Base-by-base conservation (phyloP, 2,797 vertebrate species). In the Gephyroberyx darwinii region DNA sequence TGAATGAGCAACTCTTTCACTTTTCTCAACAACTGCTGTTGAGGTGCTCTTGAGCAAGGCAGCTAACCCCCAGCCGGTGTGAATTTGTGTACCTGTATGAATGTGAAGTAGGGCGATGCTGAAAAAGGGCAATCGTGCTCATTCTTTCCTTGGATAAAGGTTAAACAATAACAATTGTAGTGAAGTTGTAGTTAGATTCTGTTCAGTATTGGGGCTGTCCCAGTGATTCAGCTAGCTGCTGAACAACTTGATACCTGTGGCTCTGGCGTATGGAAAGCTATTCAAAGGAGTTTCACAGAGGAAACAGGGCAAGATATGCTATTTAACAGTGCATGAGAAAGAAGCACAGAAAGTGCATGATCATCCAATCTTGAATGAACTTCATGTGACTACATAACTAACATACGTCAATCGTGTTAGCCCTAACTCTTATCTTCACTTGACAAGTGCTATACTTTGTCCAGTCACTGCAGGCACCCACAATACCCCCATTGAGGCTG, bases 131-230 rank as follows among this genome's bases (percentile, higher is more conserved):
- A 9, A 39, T 39, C 37, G 7, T 39, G 5, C 17, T 1, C 2
- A 5, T 58, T 33, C 41, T 53, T 20, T 61, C 66, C 26, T 63
- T 39, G 37, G 37, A 39, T 9, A 39, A 39, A 39, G 12, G 35
- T 58, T 57, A 45, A 39, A 39, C 45, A 35, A 10, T 45, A 30
- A 52, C 43, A 5, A 43, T 58, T 8, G 2, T 48, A 31, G 20
- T 55, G 19, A 35, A 19, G 39, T 63, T 71, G 45, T 66, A 37
- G 22, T 57, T 41, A n/a, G 19, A 14, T n/a, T n/a, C n/a, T 47
- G 0, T 54, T 77, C 66, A 85, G 75, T 80, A 77, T 80, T 12
- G 74, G 77, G 69, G 64, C 53, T 78, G 62, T 35, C 80, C 84
- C 83, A 12, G 52, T 79, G n/a, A 22, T 62, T 57, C 71, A 22